Evolutionary conservation across 2,797 vertebrate species (phyloP).

Genomic region (Liasis olivaceus): DNA sequence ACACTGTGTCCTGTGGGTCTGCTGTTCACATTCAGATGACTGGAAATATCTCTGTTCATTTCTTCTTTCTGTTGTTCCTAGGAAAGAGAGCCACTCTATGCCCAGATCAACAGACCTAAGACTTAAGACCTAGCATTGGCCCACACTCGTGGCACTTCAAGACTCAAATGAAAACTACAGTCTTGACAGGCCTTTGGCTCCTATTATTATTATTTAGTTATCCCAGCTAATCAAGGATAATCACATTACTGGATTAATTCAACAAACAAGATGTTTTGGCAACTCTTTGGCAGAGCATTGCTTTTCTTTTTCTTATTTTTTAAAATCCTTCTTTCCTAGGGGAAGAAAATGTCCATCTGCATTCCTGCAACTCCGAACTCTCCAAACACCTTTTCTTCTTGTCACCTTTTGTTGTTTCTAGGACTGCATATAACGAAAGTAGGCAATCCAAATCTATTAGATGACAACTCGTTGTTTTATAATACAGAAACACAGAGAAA

Average conservation of each 20-base stretch:
- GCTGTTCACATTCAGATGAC: conserved; percentile 48
- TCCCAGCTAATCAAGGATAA: conserved; percentile 69
- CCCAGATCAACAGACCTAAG: conserved; percentile 97
- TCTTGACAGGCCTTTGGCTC: conserved; percentile 69
- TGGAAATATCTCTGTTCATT: conserved; percentile 51
- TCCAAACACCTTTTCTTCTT: conserved; percentile 56
- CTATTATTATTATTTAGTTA: conserved; percentile 52
- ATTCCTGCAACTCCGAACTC: conserved; percentile 44
- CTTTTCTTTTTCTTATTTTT: neutral
- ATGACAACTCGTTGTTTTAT: conserved; percentile 49
- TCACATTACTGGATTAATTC: conserved; percentile 67
- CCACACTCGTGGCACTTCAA: conserved; percentile 71
- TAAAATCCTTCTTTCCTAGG: conserved; percentile 42
- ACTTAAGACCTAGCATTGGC: conserved; percentile 88
- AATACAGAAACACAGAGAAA: conserved; percentile 57
- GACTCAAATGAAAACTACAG: conserved; percentile 71
- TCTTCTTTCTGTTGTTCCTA: conserved; percentile 69
- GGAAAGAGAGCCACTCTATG: conserved; percentile 94
- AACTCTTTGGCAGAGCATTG: conserved; percentile 72
- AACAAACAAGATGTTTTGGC: conserved; percentile 63
- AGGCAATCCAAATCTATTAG: conserved; percentile 39
- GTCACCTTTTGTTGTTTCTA: conserved; percentile 46
- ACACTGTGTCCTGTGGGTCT: conserved; percentile 8
- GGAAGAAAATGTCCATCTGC: conserved; percentile 32
- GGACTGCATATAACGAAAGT: conserved; percentile 52